Percentiles rank a stretch among this genome's conserved stretches.
These are phyloP conservation scores for Danio albolineatus DNA, from an alignment of 2,797 vertebrate species.

Conservation along the genomic window DNA sequence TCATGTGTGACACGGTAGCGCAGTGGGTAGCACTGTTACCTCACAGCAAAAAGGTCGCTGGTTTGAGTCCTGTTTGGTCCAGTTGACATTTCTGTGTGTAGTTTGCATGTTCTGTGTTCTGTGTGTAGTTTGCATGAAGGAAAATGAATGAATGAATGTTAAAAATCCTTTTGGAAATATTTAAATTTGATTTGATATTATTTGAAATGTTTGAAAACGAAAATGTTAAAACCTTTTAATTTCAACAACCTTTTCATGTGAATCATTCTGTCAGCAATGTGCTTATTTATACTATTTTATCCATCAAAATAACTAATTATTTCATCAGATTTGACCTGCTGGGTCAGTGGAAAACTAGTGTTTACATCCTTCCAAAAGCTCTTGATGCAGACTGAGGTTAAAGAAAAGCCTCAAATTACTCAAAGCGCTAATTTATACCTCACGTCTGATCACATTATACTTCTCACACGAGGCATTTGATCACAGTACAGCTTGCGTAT, in stretches of 20 bases:
- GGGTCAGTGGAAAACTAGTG: not conserved
- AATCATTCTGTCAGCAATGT: not conserved
- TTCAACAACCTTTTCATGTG: no score
- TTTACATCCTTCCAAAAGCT: not conserved
- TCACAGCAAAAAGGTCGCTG: no score
- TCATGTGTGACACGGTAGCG: no score
- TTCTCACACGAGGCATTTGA: slow-evolving; percentile 22
- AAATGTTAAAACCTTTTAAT: not conserved
- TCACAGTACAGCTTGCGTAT: slow-evolving; percentile 32
- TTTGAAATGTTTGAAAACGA: not conserved
- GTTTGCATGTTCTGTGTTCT: no score
- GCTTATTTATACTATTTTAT: not conserved
- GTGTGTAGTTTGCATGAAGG: no score
- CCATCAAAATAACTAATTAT: not conserved
- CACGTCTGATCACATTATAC: slow-evolving; percentile 20
- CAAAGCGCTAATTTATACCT: slow-evolving; percentile 21
- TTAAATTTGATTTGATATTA: no score
- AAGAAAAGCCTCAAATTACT: slow-evolving; percentile 13
- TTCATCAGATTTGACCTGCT: not conserved
- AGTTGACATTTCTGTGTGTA: no score
- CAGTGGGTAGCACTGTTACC: no score
- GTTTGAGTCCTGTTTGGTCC: no score
- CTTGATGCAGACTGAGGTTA: not conserved
- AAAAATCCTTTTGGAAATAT: no score
- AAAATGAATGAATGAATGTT: no score